Conservation (phyloP, 2,113 vertebrate species). For the Gopherus evgoodei region DNA sequence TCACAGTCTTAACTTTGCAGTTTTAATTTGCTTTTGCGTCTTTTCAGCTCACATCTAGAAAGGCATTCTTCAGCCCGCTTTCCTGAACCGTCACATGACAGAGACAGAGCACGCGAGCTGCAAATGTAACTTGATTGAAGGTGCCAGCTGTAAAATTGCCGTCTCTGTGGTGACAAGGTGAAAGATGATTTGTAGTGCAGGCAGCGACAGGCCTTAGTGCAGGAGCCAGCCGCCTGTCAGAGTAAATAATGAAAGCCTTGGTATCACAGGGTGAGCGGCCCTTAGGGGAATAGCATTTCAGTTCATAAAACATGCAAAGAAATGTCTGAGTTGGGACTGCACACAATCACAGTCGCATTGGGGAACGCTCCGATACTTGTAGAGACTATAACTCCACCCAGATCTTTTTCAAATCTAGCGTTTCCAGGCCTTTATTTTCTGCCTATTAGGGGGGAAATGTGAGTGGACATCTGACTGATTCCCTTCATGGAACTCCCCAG, state of each 20-base stretch:
- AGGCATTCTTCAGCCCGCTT: neutral
- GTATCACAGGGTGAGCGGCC: neutral
- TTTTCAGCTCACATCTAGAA: neutral
- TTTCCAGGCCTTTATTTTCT: rapidly evolving
- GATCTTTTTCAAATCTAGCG: rapidly evolving
- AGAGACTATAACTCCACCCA: rapidly evolving
- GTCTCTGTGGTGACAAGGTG: slow-evolving; percentile 42
- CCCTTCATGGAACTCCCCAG: neutral
- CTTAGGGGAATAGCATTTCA: neutral
- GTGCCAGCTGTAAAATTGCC: slow-evolving; percentile 69
- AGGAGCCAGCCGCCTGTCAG: slow-evolving; percentile 50
- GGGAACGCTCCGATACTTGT: rapidly evolving
- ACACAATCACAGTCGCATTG: rapidly evolving
- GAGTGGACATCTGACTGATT: neutral
- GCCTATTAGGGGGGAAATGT: rapidly evolving
- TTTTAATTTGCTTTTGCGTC: rapidly evolving
- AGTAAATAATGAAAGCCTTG: slow-evolving; percentile 38
- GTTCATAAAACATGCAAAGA: neutral
- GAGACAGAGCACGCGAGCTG: neutral
- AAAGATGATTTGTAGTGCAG: slow-evolving; percentile 24
- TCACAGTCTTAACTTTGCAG: rapidly evolving
- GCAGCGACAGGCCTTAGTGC: slow-evolving; percentile 26
- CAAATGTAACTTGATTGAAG: neutral
- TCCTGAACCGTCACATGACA: neutral
- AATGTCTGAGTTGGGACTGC: rapidly evolving